Conservation (phyloP, 2,797 vertebrate genomes). For the Coracias cyanogaster region DNA sequence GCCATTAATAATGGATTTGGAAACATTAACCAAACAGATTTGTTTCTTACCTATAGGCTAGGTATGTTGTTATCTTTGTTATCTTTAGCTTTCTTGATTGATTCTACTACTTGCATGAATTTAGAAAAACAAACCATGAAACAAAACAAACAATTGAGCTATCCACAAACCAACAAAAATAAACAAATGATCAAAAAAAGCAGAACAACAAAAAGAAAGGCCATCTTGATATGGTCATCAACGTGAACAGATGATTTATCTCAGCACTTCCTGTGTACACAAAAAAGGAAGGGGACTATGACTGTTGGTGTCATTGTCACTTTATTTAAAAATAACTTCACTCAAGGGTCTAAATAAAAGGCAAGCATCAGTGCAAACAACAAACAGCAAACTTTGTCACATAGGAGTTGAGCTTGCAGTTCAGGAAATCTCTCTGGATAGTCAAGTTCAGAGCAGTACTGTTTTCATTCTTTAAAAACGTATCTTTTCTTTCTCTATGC, state of each 20-base stretch:
- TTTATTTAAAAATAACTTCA: conserved; percentile 6
- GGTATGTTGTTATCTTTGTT: not conserved
- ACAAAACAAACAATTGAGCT: not conserved
- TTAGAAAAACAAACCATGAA: not conserved
- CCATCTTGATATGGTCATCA: not conserved
- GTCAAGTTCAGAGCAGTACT: not conserved
- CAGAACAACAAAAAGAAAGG: not conserved
- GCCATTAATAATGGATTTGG: not conserved
- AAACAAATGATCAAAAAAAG: not conserved
- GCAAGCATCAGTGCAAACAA: not conserved
- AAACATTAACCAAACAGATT: not conserved
- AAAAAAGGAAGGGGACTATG: not conserved
- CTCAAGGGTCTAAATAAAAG: not conserved
- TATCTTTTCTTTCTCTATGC: not conserved
- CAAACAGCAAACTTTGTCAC: not conserved
- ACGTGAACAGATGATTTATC: not conserved
- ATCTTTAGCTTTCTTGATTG: not conserved
- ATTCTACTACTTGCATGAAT: not conserved
- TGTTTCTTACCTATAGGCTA: not conserved
- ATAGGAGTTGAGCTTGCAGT: not conserved
- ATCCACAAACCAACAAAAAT: not conserved
- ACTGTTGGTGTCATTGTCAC: not conserved
- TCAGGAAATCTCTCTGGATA: not conserved
- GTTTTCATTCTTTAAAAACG: not conserved
- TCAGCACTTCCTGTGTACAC: not conserved